These are phyloP conservation scores for Boulengeromyrus knoepffleri DNA, from an alignment of 2,113 vertebrate genomes.

Conservation along the genomic window DNA sequence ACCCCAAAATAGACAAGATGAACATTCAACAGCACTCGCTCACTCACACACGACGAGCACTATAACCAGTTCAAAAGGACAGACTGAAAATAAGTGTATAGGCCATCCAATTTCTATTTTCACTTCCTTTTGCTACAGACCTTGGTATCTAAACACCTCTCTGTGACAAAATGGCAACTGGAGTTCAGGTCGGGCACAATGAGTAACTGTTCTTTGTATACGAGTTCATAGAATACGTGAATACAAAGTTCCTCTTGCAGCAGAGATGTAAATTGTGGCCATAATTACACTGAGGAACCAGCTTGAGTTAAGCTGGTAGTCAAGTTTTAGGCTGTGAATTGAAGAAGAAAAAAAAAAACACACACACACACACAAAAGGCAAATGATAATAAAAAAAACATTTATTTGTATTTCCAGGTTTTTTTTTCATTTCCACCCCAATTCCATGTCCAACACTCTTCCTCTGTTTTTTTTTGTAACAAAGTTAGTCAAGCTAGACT, in stretches of 20 bases:
- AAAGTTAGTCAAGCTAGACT: not conserved
- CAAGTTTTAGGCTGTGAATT: not conserved
- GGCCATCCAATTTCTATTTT: not conserved
- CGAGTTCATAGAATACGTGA: not conserved
- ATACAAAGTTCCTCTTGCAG: not conserved
- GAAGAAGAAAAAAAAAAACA: not conserved
- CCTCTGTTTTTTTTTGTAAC: not conserved
- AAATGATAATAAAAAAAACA: constrained; percentile 47
- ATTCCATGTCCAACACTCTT: not conserved
- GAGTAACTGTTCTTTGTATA: not conserved
- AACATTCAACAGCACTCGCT: no score
- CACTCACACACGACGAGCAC: not conserved
- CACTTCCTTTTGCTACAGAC: not conserved
- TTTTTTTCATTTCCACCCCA: constrained; percentile 41
- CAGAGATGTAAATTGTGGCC: not conserved
- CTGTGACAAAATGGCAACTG: not conserved
- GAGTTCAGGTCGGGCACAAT: not conserved
- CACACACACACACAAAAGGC: not conserved
- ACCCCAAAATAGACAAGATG: not conserved
- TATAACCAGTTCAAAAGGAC: not conserved
- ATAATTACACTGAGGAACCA: not conserved
- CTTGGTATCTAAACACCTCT: not conserved
- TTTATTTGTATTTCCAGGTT: constrained; percentile 56
- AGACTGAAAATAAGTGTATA: not conserved
- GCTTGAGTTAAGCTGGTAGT: not conserved